A percentile compares a stretch with the other conserved stretches of the same genome.
These are phyloP conservation scores for Castor canadensis DNA, from an alignment of 2,113 vertebrate species.

Conservation along the genomic window DNA sequence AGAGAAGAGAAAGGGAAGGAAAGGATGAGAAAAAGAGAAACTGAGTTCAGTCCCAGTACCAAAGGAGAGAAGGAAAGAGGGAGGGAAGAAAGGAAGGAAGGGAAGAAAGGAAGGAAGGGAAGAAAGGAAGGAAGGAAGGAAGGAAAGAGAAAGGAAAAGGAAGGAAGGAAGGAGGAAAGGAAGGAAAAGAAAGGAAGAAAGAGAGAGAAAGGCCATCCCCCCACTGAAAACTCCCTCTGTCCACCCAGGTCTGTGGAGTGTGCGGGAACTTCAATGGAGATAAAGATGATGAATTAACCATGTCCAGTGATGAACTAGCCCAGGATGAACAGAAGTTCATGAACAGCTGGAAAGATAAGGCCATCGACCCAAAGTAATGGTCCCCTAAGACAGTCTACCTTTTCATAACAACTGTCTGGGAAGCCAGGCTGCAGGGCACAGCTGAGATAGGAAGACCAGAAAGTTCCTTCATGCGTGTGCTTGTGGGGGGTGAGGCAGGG, in stretches of 20 bases:
- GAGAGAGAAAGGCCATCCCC: too few species aligned
- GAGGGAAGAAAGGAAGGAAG: not conserved
- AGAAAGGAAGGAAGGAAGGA: not conserved
- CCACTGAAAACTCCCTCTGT: too few species aligned
- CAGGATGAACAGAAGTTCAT: slow-evolving; percentile 84
- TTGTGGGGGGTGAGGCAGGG: not conserved
- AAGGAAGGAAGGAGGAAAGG: not conserved
- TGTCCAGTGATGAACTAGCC: slow-evolving; percentile 83
- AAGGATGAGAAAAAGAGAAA: rapidly evolving
- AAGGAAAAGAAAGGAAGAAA: not conserved
- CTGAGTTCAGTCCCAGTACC: too few species aligned
- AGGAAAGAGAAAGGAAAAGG: too few species aligned
- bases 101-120: not conserved
- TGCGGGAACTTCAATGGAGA: slow-evolving; percentile 90
- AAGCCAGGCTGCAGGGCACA: not conserved
- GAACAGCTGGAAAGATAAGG: slow-evolving; percentile 88
- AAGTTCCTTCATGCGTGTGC: rapidly evolving
- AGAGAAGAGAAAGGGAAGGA: too few species aligned
- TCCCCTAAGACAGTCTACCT: not conserved
- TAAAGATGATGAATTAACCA: slow-evolving; percentile 86
- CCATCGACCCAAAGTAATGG: slow-evolving; percentile 78
- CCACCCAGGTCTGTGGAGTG: slow-evolving; percentile 88
- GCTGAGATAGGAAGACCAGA: not conserved
- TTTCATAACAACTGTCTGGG: not conserved
- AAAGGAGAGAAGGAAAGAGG: too few species aligned